Percentiles rank a stretch among this genome's conserved stretches.
These are phyloP conservation scores for Ardeotis arabs DNA, from an alignment of 2,113 vertebrate genomes.

Conservation along the genomic window DNA sequence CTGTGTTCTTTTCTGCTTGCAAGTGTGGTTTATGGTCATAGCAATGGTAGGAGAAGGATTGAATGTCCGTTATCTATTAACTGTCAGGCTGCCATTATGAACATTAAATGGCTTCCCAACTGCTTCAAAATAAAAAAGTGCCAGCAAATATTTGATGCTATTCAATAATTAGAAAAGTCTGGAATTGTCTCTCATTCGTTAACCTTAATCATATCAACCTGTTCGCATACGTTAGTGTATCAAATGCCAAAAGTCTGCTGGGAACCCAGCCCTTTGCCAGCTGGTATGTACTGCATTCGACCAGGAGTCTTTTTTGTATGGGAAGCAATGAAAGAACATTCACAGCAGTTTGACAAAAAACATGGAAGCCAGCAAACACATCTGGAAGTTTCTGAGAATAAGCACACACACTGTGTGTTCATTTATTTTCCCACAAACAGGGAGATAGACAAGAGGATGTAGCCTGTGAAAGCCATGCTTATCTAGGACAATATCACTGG, in stretches of 20 bases:
- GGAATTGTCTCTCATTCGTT: constrained; percentile 20
- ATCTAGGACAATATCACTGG: not conserved
- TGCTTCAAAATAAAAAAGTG: constrained; percentile 16
- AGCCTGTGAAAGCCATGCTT: not conserved
- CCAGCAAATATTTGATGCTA: constrained; percentile 43
- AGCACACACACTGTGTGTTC: not conserved
- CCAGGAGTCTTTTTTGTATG: not conserved
- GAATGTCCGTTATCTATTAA: not conserved
- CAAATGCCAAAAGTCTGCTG: constrained; percentile 60
- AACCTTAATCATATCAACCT: constrained; percentile 71
- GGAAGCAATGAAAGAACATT: not conserved
- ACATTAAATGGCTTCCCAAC: not conserved
- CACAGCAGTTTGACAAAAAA: not conserved
- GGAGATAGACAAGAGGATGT: not conserved
- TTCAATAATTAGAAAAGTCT: constrained; percentile 54
- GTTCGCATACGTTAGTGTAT: not conserved
- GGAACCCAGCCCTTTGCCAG: constrained; percentile 46
- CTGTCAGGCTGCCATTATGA: not conserved
- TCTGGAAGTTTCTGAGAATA: constrained; percentile 36
- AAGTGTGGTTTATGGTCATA: not conserved
- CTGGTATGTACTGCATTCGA: constrained; percentile 8
- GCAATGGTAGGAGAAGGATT: not conserved
- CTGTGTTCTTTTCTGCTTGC: not conserved
- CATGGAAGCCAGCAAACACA: not conserved
- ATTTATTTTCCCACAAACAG: constrained; percentile 22